Conservation (phyloP, 2,888 invertebrate species). For the Ceriagrion tenellum region DNA sequence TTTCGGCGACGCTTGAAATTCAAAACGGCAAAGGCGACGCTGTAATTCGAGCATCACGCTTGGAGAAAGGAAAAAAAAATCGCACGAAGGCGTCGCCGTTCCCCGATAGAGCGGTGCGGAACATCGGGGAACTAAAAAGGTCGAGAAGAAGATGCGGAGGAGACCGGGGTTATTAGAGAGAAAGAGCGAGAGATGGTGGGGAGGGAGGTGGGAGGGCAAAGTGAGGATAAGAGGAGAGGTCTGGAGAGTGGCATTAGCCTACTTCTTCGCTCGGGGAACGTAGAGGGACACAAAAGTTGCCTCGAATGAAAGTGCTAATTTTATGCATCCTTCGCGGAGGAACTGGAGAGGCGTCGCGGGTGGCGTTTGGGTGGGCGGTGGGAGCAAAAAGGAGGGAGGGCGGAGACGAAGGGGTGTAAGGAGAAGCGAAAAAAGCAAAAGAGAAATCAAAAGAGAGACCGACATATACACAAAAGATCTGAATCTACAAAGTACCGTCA, state of each 20-base stretch:
- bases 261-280: background rate
- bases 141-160: background rate
- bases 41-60: too few relatives aligned
- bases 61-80: too few relatives aligned
- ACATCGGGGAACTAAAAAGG: too few relatives aligned
- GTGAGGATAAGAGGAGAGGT: background rate
- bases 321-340: constrained; percentile 4
- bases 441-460: too few relatives aligned
- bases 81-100: too few relatives aligned
- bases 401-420: too few relatives aligned
- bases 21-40: too few relatives aligned
- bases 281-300: background rate
- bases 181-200: background rate
- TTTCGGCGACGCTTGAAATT: too few relatives aligned
- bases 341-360: background rate
- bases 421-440: background rate
- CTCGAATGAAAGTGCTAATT: constrained; percentile 3
- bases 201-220: background rate
- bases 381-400: background rate
- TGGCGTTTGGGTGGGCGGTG: background rate
- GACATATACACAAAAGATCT: too few relatives aligned
- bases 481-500: too few relatives aligned
- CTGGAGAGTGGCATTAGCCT: background rate
- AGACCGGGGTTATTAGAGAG: background rate
- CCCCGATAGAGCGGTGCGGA: too few relatives aligned